Percentiles rank a stretch among this genome's conserved stretches.
phyloP scores from a whole-genome alignment of 2,888 invertebrate genomes.

The Hyles lineata region DNA sequence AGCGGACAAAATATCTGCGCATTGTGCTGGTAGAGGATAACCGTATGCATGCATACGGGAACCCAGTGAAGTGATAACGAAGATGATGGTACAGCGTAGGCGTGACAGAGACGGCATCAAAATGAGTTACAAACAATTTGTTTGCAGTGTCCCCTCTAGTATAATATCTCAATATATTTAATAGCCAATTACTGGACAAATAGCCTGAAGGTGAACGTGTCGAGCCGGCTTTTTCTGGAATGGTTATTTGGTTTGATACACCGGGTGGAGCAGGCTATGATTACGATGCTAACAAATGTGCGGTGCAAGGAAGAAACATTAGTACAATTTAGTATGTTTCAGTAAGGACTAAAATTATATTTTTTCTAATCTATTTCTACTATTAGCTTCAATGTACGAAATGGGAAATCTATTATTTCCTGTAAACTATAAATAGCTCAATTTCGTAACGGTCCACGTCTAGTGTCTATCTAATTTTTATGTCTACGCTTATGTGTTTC shows the following conservation, averaged over 20 bases:
- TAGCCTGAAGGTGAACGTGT: no score
- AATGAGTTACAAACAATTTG: no score
- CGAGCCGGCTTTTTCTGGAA: not conserved
- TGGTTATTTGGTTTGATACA: not conserved
- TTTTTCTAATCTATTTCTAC: not conserved
- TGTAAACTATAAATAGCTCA: not conserved
- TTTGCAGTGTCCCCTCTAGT: no score
- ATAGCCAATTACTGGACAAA: no score
- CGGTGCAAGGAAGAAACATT: not conserved
- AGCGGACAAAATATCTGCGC: no score
- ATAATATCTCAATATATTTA: no score
- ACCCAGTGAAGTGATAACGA: no score
- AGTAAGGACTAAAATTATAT: not conserved
- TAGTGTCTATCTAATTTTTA: not conserved
- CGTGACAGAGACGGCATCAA: no score
- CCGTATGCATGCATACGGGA: no score
- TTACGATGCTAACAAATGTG: not conserved
- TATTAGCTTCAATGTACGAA: not conserved
- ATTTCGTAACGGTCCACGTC: not conserved
- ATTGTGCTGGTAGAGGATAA: no score
- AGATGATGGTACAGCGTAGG: no score
- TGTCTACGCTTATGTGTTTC: not conserved
- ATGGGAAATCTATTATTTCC: not conserved
- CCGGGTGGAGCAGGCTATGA: not conserved
- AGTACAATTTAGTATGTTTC: not conserved